Evolutionary conservation across 2,888 invertebrate species (phyloP).

Genomic region (Silvanus unidentatus): DNA sequence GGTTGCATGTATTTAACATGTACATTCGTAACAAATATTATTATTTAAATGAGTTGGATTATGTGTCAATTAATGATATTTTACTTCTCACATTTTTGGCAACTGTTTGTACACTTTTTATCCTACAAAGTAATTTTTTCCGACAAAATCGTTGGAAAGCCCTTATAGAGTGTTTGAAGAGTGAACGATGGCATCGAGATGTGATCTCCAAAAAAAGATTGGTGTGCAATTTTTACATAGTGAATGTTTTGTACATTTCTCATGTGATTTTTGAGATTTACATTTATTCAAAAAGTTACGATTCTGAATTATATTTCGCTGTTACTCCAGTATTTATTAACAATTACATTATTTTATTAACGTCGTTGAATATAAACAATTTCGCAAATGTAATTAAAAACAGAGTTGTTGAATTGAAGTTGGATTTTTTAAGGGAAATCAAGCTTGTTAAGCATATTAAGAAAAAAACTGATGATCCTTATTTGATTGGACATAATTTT

Average conservation of each 20-base stretch:
- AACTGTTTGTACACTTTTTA: conserved; percentile 4
- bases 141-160: no score
- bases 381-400: conserved; percentile 5
- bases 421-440: neutral
- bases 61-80: conserved; percentile 3
- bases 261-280: neutral
- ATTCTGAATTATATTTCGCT: neutral
- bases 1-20: conserved; percentile 5
- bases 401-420: conserved; percentile 2
- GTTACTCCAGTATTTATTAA: conserved; percentile 6
- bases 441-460: neutral
- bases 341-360: conserved; percentile 9
- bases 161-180: neutral
- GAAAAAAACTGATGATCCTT: conserved; percentile 10
- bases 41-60: conserved; percentile 7
- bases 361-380: conserved; percentile 8
- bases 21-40: conserved; percentile 5
- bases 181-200: neutral
- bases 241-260: neutral
- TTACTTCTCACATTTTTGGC: conserved; percentile 5
- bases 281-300: neutral
- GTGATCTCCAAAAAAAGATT: no score
- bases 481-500: neutral
- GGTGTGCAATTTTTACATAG: neutral
- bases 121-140: neutral